Percentiles rank a stretch among this genome's conserved stretches.
phyloP scores from a whole-genome alignment of 2,888 invertebrate species.

The Diplolepis rosae region DNA sequence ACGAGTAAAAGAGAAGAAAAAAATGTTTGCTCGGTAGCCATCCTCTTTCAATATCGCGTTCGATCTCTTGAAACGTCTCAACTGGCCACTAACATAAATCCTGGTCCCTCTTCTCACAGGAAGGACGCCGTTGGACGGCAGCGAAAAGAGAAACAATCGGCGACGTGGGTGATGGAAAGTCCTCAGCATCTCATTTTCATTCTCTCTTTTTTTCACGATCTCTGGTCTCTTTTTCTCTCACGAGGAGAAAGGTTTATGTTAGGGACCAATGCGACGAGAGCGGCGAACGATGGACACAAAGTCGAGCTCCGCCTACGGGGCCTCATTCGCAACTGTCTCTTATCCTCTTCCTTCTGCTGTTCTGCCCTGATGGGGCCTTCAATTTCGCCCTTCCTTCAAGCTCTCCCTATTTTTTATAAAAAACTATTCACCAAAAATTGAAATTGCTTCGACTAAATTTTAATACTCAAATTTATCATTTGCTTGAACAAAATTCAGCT shows the following conservation, averaged over 20 bases:
- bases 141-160: conserved; percentile 66
- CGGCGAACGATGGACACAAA: conserved; percentile 64
- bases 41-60: conserved; percentile 58
- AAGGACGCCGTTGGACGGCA: conserved; percentile 50
- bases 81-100: conserved; percentile 71
- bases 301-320: conserved; percentile 68
- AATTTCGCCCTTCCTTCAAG: conserved; percentile 43
- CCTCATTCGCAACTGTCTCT: conserved; percentile 54
- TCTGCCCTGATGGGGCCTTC: conserved; percentile 46
- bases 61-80: conserved; percentile 72
- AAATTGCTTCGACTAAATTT: too few species aligned
- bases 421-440: too few species aligned
- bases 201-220: conserved; percentile 19
- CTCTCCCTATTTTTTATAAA: not conserved
- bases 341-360: conserved; percentile 43
- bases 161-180: conserved; percentile 67
- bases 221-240: conserved; percentile 33
- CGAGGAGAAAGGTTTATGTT: conserved; percentile 41
- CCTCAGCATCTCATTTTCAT: conserved; percentile 31
- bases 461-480: too few species aligned
- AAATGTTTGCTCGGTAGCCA: conserved; percentile 53
- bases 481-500: too few species aligned
- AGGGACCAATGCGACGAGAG: conserved; percentile 65
- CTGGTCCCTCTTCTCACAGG: conserved; percentile 56
- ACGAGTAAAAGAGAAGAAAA: conserved; percentile 46